phyloP scores from a whole-genome alignment of 2,113 vertebrate species.

The Vulpes lagopus region DNA sequence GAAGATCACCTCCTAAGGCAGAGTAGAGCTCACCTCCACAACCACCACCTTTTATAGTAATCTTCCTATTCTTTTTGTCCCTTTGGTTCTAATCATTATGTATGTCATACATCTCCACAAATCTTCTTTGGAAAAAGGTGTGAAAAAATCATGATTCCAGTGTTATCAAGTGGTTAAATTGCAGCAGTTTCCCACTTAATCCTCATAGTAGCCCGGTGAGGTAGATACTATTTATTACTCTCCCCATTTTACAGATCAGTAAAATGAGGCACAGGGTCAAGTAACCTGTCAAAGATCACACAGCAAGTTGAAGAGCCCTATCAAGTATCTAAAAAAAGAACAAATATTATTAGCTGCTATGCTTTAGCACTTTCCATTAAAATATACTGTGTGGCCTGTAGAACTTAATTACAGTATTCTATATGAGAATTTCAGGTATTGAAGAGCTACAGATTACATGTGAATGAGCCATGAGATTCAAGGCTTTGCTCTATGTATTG shows the following conservation, averaged over 20 bases:
- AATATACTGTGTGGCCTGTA: not conserved
- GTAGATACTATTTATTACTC: not conserved
- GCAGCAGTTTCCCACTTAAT: not conserved
- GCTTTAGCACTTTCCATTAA: not conserved
- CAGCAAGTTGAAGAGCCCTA: not conserved
- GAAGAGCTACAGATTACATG: not conserved
- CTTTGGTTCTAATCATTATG: not conserved
- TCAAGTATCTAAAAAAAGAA: not conserved
- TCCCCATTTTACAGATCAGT: not conserved
- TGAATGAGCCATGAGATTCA: not conserved
- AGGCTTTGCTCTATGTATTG: slow-evolving; percentile 22
- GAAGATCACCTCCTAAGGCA: not conserved
- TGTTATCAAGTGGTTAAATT: not conserved
- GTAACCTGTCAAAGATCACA: not conserved
- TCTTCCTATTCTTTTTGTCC: not conserved
- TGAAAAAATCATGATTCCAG: not conserved
- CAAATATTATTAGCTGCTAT: not conserved
- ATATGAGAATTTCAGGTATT: not conserved
- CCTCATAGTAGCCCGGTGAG: not conserved
- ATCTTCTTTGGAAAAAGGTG: not conserved
- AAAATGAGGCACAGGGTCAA: not conserved
- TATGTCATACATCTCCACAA: not conserved
- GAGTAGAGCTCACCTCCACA: not conserved
- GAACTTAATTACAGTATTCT: slow-evolving; percentile 11
- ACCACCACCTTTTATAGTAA: not conserved